These are phyloP conservation scores for Itoplectis maculator DNA, from an alignment of 2,888 invertebrate genomes.

Conservation along the genomic window DNA sequence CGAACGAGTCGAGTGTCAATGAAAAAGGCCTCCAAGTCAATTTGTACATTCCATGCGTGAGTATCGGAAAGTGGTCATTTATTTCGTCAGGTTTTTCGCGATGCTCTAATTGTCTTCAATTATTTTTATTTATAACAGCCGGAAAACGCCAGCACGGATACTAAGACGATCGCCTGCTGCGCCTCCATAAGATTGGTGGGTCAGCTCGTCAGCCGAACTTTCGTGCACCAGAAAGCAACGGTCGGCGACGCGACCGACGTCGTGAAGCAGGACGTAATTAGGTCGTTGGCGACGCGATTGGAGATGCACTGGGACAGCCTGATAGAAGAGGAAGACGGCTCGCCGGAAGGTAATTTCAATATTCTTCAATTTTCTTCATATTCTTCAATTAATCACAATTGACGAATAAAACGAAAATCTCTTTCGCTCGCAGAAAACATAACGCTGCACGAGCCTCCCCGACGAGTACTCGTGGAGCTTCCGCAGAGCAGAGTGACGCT, in stretches of 20 bases:
- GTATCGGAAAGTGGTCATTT: too few species aligned
- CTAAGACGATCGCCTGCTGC: slow-evolving; percentile 83
- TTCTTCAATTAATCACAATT: too few species aligned
- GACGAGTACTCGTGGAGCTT: slow-evolving; percentile 92
- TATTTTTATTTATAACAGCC: slow-evolving; percentile 53
- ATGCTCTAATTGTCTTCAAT: too few species aligned
- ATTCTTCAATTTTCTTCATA: too few species aligned
- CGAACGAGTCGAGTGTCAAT: slow-evolving; percentile 84
- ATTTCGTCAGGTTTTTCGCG: too few species aligned
- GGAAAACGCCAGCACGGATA: slow-evolving; percentile 65
- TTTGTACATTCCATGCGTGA: slow-evolving; percentile 90
- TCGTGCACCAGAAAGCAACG: slow-evolving; percentile 91
- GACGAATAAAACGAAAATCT: too few species aligned
- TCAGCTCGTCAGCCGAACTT: slow-evolving; percentile 91
- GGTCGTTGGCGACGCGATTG: slow-evolving; percentile 93
- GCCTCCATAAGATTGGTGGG: slow-evolving; percentile 91
- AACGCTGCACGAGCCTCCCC: slow-evolving; percentile 95
- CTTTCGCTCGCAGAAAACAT: slow-evolving; percentile 87
- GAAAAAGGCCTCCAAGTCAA: slow-evolving; percentile 87
- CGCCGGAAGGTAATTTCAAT: slow-evolving; percentile 87
- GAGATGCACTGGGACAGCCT: slow-evolving; percentile 97
- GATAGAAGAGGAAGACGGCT: slow-evolving; percentile 91
- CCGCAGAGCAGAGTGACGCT: slow-evolving; percentile 88
- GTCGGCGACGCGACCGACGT: slow-evolving; percentile 90
- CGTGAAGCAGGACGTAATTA: slow-evolving; percentile 92